These are phyloP conservation scores for Typhlichthys eigenmanni DNA, from an alignment of 2,797 vertebrate species.

Conservation along the genomic window DNA sequence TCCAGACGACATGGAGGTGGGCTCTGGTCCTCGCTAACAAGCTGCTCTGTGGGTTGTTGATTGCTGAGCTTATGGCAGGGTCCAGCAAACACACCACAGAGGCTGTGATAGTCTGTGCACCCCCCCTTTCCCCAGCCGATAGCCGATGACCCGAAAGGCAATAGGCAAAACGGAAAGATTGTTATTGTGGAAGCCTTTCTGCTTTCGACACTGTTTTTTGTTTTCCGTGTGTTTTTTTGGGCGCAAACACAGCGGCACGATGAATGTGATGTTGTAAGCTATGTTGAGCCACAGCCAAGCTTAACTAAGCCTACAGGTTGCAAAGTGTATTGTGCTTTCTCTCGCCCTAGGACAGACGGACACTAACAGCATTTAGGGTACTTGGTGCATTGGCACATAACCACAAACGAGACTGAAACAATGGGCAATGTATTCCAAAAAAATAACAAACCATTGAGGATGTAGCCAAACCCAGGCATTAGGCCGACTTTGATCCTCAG, in stretches of 20 bases:
- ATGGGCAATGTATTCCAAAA: no score
- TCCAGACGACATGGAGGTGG: conserved; percentile 50
- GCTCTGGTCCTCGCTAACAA: conserved; percentile 63
- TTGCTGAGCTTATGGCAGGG: conserved; percentile 61
- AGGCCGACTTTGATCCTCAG: conserved; percentile 16
- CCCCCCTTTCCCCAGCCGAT: conserved; percentile 31
- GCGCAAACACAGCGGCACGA: conserved; percentile 22
- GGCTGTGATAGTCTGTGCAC: background rate
- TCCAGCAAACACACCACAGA: conserved; percentile 56
- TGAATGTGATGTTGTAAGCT: conserved; percentile 47
- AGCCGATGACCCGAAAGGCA: conserved; percentile 36
- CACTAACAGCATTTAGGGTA: no score
- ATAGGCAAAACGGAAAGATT: conserved; percentile 27
- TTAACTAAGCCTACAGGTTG: conserved; percentile 39
- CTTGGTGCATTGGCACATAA: no score
- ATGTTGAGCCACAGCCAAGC: conserved; percentile 38
- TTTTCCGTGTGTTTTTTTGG: conserved; percentile 7
- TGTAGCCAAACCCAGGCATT: no score
- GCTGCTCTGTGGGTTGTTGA: conserved; percentile 54
- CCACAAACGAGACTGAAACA: no score
- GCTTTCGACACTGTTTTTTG: conserved; percentile 35
- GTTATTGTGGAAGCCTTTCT: conserved; percentile 20
- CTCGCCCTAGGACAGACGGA: background rate
- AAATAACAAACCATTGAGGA: no score
- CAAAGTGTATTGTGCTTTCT: conserved; percentile 12